Evolutionary conservation across 2,888 invertebrate species (phyloP).

Genomic region (Lamproptera curius): DNA sequence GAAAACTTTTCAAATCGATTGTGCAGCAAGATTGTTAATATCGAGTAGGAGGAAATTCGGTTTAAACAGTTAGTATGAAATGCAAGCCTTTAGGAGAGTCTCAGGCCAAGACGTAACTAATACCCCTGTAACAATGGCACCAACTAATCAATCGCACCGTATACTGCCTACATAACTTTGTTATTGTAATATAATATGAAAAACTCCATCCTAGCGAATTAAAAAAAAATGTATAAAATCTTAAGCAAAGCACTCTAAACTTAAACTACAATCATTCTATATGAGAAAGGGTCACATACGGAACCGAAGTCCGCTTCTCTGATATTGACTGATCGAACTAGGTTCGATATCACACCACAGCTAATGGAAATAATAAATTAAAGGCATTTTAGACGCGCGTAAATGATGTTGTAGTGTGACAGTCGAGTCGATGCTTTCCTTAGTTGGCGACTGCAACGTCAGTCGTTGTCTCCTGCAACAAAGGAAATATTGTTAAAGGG

Average conservation of each 20-base stretch:
- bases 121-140: conserved; percentile 78
- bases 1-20: neutral
- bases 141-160: conserved; percentile 78
- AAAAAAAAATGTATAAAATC: conserved; percentile 72
- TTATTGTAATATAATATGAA: conserved; percentile 69
- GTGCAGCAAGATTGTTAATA: neutral
- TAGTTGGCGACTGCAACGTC: conserved; percentile 55
- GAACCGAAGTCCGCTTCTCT: conserved; percentile 62
- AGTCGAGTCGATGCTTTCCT: conserved; percentile 24
- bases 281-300: conserved; percentile 62
- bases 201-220: conserved; percentile 71
- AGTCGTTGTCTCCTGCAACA: conserved; percentile 49
- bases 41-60: neutral
- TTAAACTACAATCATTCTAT: conserved; percentile 72
- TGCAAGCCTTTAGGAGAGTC: conserved; percentile 42
- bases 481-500: conserved; percentile 5
- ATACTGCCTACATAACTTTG: conserved; percentile 77
- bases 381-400: conserved; percentile 56
- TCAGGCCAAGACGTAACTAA: conserved; percentile 60
- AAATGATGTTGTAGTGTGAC: conserved; percentile 32
- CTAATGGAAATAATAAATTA: conserved; percentile 67
- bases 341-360: conserved; percentile 66
- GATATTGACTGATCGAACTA: conserved; percentile 62
- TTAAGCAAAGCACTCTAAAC: conserved; percentile 78
- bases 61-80: conserved; percentile 18